These are phyloP conservation scores for Mimas tiliae DNA, from an alignment of 2,888 invertebrate genomes.

Conservation along the genomic window DNA sequence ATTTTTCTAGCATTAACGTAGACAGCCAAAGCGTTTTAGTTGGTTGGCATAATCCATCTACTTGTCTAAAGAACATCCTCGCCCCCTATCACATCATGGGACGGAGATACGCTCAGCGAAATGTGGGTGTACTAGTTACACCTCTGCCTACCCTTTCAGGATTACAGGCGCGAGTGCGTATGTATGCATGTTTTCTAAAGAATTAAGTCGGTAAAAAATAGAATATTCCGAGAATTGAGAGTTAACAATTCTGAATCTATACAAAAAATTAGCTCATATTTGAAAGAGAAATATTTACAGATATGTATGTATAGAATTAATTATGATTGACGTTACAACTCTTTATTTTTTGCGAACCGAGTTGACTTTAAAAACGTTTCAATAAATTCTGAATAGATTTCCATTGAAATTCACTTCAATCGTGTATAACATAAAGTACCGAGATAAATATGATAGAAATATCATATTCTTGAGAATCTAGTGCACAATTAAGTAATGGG, in stretches of 20 bases:
- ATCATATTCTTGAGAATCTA: constrained; percentile 2
- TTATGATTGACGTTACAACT: constrained; percentile 4
- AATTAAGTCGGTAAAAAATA: no score
- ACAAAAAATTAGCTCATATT: not conserved
- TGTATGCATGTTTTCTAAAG: no score
- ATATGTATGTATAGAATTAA: constrained; percentile 12
- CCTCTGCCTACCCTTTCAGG: no score
- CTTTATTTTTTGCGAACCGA: not conserved
- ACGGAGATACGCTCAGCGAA: no score
- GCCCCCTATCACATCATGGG: no score
- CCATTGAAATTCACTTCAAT: constrained; percentile 10
- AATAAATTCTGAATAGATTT: constrained; percentile 10
- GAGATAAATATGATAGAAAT: constrained; percentile 9
- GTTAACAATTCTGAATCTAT: not conserved
- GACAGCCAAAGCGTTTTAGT: no score
- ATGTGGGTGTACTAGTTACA: no score
- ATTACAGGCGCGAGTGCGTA: no score
- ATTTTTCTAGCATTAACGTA: no score
- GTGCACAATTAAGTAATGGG: not conserved
- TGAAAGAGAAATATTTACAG: not conserved
- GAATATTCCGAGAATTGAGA: no score
- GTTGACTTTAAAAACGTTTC: constrained; percentile 9
- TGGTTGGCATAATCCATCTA: no score
- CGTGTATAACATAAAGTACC: not conserved
- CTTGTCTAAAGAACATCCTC: no score